phyloP scores from a whole-genome alignment of 2,888 invertebrate genomes.

The Automeris io region DNA sequence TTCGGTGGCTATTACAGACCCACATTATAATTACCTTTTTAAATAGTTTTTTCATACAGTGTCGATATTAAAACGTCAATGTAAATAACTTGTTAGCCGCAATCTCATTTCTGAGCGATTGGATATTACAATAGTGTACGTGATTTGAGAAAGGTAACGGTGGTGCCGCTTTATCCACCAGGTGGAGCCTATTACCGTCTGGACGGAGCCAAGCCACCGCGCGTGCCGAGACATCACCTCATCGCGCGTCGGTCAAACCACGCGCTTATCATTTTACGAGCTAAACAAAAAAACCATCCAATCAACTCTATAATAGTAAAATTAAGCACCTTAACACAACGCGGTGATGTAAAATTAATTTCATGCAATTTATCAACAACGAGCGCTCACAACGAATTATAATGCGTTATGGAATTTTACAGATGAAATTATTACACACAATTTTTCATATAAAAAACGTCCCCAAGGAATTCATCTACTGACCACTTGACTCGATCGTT shows the following conservation, averaged over 20 bases:
- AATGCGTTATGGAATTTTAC: slow-evolving; percentile 8
- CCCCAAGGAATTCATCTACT: slow-evolving; percentile 8
- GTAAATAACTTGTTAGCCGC: slow-evolving; percentile 78
- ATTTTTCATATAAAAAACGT: slow-evolving; percentile 8
- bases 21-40: slow-evolving; percentile 74
- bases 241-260: slow-evolving; percentile 9
- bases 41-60: slow-evolving; percentile 70
- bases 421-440: slow-evolving; percentile 11
- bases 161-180: slow-evolving; percentile 72
- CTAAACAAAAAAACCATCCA: slow-evolving; percentile 39
- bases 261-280: slow-evolving; percentile 29
- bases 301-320: slow-evolving; percentile 21
- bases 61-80: slow-evolving; percentile 77
- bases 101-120: slow-evolving; percentile 77
- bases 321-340: slow-evolving; percentile 10
- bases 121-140: slow-evolving; percentile 78
- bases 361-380: slow-evolving; percentile 16
- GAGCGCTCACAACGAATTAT: slow-evolving; percentile 5
- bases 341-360: slow-evolving; percentile 11
- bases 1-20: slow-evolving; percentile 68
- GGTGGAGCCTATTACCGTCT: slow-evolving; percentile 60
- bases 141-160: slow-evolving; percentile 77
- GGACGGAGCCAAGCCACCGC: slow-evolving; percentile 36
- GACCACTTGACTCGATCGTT: slow-evolving; percentile 22
- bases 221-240: slow-evolving; percentile 9